Evolutionary conservation across 2,797 vertebrate genomes (phyloP).

Genomic region (Sparidentex hasta): DNA sequence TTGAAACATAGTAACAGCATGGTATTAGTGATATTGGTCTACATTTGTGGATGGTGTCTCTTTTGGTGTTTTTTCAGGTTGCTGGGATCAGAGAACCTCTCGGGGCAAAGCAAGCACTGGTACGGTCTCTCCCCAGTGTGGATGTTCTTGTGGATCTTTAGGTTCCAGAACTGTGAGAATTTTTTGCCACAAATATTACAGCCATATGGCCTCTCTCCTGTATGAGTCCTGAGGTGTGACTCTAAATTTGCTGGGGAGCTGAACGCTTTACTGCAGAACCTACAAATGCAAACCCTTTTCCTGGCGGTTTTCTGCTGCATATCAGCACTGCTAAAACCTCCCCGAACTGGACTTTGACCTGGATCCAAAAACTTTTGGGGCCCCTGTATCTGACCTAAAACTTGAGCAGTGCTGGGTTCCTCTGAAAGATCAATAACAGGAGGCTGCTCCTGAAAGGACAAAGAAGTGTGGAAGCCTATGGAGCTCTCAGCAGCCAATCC

Average conservation of each 20-base stretch:
- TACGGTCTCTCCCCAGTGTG: constrained; percentile 82
- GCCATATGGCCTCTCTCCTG: constrained; percentile 76
- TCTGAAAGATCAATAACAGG: constrained; percentile 59
- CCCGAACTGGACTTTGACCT: constrained; percentile 30
- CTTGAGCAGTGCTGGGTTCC: constrained; percentile 40
- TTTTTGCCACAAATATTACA: constrained; percentile 78
- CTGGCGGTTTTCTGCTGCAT: constrained; percentile 37
- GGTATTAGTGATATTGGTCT: background rate
- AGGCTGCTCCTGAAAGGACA: constrained; percentile 36
- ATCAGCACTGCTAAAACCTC: background rate
- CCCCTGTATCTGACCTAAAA: constrained; percentile 36
- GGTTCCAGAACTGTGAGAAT: constrained; percentile 83
- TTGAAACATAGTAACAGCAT: background rate
- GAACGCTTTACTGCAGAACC: constrained; percentile 76
- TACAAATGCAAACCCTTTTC: constrained; percentile 67
- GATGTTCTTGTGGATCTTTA: constrained; percentile 81
- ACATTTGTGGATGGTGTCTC: constrained; percentile 66
- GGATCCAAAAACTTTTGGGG: constrained; percentile 15
- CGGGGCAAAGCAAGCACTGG: constrained; percentile 69
- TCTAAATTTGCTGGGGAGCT: constrained; percentile 75
- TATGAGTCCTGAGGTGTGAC: constrained; percentile 78
- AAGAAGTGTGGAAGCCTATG: constrained; percentile 24
- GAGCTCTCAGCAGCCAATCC: constrained; percentile 32
- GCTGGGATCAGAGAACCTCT: constrained; percentile 81
- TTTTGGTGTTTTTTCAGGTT: constrained; percentile 83